Evolutionary conservation across 2,888 invertebrate genomes (phyloP).

Genomic region (Agonopterix heracliana): DNA sequence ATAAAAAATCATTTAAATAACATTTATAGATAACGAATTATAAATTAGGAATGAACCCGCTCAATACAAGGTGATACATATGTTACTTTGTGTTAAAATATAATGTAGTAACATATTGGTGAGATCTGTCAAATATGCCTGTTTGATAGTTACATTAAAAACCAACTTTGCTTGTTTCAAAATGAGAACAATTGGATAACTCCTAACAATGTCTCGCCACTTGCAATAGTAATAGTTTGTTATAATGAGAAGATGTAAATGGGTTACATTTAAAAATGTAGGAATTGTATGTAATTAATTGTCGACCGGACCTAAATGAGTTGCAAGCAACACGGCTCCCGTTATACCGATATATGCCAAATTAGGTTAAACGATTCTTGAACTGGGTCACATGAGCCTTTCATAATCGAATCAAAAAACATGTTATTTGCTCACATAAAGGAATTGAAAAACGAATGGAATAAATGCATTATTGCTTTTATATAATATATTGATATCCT

Average conservation of each 20-base stretch:
- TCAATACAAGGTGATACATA: constrained; percentile 42
- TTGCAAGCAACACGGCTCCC: too few relatives aligned
- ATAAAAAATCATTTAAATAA: constrained; percentile 15
- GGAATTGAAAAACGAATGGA: too few relatives aligned
- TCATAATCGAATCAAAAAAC: too few relatives aligned
- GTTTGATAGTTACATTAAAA: too few relatives aligned
- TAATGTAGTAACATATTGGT: neutral
- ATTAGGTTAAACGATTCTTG: too few relatives aligned
- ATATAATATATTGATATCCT: too few relatives aligned
- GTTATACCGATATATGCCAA: too few relatives aligned
- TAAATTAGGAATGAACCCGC: constrained; percentile 32
- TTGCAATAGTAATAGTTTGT: neutral
- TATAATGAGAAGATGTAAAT: neutral
- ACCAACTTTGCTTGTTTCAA: neutral
- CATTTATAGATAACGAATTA: constrained; percentile 9
- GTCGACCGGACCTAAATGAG: too few relatives aligned
- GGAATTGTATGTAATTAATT: neutral
- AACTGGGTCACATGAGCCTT: too few relatives aligned
- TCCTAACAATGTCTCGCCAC: neutral
- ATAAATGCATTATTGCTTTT: too few relatives aligned
- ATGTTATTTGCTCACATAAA: too few relatives aligned
- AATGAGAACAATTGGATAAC: neutral
- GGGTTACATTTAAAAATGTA: neutral
- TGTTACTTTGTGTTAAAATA: constrained; percentile 20
- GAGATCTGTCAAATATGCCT: too few relatives aligned